Evolutionary conservation across 2,113 vertebrate species (phyloP), one percentile per base, ranked within the genome.

Genomic region (Holacanthus passer): DNA sequence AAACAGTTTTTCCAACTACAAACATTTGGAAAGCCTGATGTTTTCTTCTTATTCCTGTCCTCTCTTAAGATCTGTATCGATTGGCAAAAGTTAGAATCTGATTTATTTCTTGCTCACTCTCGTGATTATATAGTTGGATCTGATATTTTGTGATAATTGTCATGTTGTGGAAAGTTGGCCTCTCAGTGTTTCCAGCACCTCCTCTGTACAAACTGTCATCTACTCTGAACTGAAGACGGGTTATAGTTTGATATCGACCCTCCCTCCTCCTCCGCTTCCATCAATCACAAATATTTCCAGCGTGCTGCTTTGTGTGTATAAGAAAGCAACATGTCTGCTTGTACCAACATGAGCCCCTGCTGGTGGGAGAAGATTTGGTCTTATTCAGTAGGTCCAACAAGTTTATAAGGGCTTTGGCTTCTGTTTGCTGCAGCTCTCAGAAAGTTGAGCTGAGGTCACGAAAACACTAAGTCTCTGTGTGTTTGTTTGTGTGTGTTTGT

Each of bases 111-210:
- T 0, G 2, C 35, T 55, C 52, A 10, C 8, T 22, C 17, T 48
- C 1, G 11, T 79, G 65, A 82, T 79, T 79, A 56, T 62, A 74
- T 29, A 39, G 8, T 37, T 64, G 81, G 63, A 47, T 48, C n/a
- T 62, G 43, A 70, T 71, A n/a, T 58, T 66, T 39, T 53, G 50
- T 48, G 39, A 72, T 76, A 76, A 87, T 72, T 66, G 69, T 78
- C 73, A 58, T 24, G 1, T 45, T 41, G 58, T 75, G 83, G 73
- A 87, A 85, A 83, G 65, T 60, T 69, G 73, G 78, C 58, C 8
- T 29, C 59, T 70, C 9, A 3, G 27, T 9, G 16, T 47, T 59
- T 77, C 59, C 81, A 72, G 59, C 43, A 2, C 52, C 41, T 35
- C 58, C 24, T 22, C 39, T 64, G 13, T 39, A 13, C 24, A 7